Evolutionary conservation across 2,797 vertebrate species (phyloP), one percentile per base, ranked within the genome.

Genomic region (Ctenopoma multispine): DNA sequence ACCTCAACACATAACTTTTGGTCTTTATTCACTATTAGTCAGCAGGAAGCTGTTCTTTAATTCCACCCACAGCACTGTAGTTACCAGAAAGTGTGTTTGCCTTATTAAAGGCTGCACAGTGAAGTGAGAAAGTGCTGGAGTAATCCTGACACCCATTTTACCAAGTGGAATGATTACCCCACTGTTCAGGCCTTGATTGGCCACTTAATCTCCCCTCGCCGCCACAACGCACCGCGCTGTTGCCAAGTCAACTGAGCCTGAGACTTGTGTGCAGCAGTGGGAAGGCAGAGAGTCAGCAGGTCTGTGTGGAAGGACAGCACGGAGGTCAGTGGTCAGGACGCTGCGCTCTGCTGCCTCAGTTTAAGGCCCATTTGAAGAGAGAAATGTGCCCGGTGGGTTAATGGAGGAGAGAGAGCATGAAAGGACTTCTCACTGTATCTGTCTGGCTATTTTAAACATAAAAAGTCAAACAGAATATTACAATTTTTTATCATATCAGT

Each of bases 131-230:
- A 84, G 75, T 70, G 68, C 71, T 21, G 21, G 50, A 83, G 69
- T 85, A 83, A 86, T 88, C 87, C 84, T 72, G 77, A 81, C 85
- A 83, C 74, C 73, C 87, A 82, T 80, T 90, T 91, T 72, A 80
- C 80, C 75, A 81, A 87, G 90, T 92, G 89, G 85, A 92, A 92
- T 90, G 89, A 94, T 94, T 92, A 87, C 87, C 77, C 84, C 72
- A 68, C 85, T 74, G 88, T 87, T 90, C 86, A 76, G 76, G 79
- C 81, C 84, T 79, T 93, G 93, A 94, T 93, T 93, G 92, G 90
- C 90, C 92, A 92, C 92, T 94, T 93, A 92, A 94, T 94, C 92
- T 93, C 82, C 72, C 69, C 59, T 75, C 38, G 23, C 82, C 75
- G 59, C 84, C 86, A 81, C 87, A 92, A 88, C 79, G 77, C 72